Evolutionary conservation across 2,888 invertebrate species (phyloP).

Genomic region (Diarsia brunnea): DNA sequence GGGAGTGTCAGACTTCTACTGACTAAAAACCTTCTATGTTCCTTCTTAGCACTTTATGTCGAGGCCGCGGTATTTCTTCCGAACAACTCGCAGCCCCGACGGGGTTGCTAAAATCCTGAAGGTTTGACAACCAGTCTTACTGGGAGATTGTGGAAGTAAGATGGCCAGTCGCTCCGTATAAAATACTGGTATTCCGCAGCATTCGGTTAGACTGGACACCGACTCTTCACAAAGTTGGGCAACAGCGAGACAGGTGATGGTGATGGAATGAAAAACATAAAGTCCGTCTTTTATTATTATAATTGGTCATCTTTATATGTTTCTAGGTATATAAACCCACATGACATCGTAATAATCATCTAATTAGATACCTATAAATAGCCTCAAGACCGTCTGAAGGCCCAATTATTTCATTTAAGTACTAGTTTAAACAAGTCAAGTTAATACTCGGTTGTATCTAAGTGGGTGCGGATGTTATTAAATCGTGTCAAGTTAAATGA

Average conservation of each 20-base stretch:
- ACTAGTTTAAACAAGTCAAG: constrained; percentile 21
- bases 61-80: too few relatives aligned
- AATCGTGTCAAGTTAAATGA: constrained; percentile 25
- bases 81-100: too few relatives aligned
- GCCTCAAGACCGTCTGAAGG: not conserved
- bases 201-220: not conserved
- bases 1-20: too few relatives aligned
- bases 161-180: not conserved
- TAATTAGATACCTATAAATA: constrained; percentile 38
- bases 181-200: not conserved
- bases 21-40: too few relatives aligned
- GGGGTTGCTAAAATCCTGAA: too few relatives aligned
- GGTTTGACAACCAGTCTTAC: not conserved
- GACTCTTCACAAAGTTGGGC: not conserved
- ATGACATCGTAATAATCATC: not conserved
- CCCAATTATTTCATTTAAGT: constrained; percentile 39
- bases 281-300: too few relatives aligned
- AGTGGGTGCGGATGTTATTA: constrained; percentile 54
- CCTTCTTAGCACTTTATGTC: too few relatives aligned
- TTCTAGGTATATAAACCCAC: constrained; percentile 13
- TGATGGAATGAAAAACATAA: too few relatives aligned
- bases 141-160: not conserved
- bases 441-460: constrained; percentile 16
- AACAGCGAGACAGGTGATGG: not conserved
- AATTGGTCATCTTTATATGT: too few relatives aligned